Percentiles rank a stretch among this genome's conserved stretches.
phyloP scores from a whole-genome alignment of 2,888 invertebrate species.

The Chaetogeoica ovagalla region DNA sequence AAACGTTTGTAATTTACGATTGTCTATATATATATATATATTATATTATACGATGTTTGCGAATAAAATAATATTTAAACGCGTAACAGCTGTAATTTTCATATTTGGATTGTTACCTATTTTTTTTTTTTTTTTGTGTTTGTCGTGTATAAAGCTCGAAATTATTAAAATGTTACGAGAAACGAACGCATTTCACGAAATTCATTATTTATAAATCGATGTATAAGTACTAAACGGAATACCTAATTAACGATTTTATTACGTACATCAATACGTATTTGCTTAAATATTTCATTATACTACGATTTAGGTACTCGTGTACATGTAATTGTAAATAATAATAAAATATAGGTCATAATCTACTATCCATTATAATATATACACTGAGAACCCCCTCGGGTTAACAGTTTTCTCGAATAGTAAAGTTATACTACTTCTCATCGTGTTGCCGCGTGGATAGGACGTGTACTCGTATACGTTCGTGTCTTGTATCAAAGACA shows the following conservation, averaged over 20 bases:
- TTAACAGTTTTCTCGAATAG: slow-evolving; percentile 14
- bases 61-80: not conserved
- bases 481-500: slow-evolving; percentile 31
- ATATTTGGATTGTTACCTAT: too few species aligned
- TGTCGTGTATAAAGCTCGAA: not conserved
- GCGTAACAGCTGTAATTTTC: not conserved
- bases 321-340: not conserved
- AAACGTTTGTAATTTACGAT: slow-evolving; percentile 3
- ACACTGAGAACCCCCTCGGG: slow-evolving; percentile 14
- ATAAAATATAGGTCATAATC: slow-evolving; percentile 35
- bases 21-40: not conserved
- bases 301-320: not conserved
- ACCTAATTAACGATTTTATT: not conserved
- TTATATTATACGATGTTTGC: not conserved
- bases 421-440: slow-evolving; percentile 16
- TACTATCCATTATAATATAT: not conserved
- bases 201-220: not conserved
- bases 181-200: not conserved
- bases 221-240: not conserved
- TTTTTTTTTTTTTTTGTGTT: too few species aligned
- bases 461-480: not conserved
- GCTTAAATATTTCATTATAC: not conserved
- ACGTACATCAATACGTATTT: not conserved
- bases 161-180: not conserved
- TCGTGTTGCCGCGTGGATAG: not conserved